Evolutionary conservation across 2,888 invertebrate species (phyloP), one percentile per base, ranked within the genome.

Genomic region (Troides oblongomaculatus): DNA sequence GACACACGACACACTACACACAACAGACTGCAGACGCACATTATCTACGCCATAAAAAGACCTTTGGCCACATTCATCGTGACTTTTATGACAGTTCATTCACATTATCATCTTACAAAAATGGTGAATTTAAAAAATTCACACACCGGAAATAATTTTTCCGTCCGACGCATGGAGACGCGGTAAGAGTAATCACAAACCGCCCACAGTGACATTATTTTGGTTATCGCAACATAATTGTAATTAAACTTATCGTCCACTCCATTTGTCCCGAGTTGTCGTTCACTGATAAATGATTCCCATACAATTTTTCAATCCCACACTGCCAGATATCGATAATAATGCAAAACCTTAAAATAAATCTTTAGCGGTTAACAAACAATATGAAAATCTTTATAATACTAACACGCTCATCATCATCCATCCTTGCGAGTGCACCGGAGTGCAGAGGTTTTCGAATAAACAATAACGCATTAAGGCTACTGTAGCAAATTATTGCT

Each of bases 171-270:
- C 8, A 39, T 10, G 21, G 12, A 21, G 62, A 66, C 43, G 66
- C 53, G 17, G 25, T 12, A 56, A 66, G 70, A 70, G 46, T 70
- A 64, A 70, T 70, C 43, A 46, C 43, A 61, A 61, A 56, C 59
- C 70, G 61, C 70, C 70, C 67, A 70, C 70, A 57, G 12, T 30
- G 3, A 64, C 70, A 64, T 67, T 67, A 67, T 67, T 64, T 64
- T 70, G 70, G 63, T 66, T 46, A 46, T 66, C 43, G 23, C 7
- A 46, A 64, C 60, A 70, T 64, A 67, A 67, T 67, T 58, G 43
- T 64, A 66, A 70, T 70, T 60, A 70, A 67, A 67, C 46, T 70
- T 70, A 70, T 70, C 70, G 64, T 64, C 67, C 30, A 30, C 36
- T 64, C 53, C 56, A 70, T 67, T 64, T 58, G 46, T 70, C 67